These are phyloP conservation scores for Motacilla alba DNA, from an alignment of 2,113 vertebrate species.

Conservation along the genomic window DNA sequence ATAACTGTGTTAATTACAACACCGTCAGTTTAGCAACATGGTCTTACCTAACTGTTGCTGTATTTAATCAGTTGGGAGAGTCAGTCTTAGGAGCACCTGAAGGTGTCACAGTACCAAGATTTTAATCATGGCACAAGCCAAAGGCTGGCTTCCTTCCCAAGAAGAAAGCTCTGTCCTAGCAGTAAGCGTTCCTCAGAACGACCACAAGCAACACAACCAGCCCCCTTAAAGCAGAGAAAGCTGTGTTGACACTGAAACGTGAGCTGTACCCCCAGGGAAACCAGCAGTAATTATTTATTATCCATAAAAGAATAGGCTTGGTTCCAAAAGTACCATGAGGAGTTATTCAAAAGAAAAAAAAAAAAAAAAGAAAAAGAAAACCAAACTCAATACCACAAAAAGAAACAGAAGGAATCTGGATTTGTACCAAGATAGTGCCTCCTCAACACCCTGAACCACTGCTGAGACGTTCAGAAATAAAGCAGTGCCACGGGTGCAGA, in stretches of 20 bases:
- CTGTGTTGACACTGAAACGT: neutral
- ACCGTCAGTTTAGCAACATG: neutral
- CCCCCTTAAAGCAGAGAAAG: neutral
- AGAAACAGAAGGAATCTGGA: neutral
- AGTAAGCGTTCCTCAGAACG: fast-evolving
- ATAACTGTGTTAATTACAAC: neutral
- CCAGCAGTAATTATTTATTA: neutral
- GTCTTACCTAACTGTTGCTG: neutral
- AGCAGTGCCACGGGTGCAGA: neutral
- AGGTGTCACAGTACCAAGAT: neutral
- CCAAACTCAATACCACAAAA: neutral
- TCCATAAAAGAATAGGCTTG: neutral
- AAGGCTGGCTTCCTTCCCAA: neutral
- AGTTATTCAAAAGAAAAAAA: neutral
- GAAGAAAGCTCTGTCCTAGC: neutral
- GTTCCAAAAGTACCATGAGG: neutral
- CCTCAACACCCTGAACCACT: neutral
- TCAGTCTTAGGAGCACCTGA: neutral
- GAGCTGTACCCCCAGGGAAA: neutral
- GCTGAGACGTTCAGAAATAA: neutral
- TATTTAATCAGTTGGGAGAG: neutral
- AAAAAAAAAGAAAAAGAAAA: neutral
- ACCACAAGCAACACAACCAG: fast-evolving
- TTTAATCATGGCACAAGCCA: neutral
- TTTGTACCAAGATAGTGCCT: neutral